A percentile compares a stretch with the other conserved stretches of the same genome.
phyloP scores from a whole-genome alignment of 2,888 invertebrate genomes.

The Synergus laeviventris region DNA sequence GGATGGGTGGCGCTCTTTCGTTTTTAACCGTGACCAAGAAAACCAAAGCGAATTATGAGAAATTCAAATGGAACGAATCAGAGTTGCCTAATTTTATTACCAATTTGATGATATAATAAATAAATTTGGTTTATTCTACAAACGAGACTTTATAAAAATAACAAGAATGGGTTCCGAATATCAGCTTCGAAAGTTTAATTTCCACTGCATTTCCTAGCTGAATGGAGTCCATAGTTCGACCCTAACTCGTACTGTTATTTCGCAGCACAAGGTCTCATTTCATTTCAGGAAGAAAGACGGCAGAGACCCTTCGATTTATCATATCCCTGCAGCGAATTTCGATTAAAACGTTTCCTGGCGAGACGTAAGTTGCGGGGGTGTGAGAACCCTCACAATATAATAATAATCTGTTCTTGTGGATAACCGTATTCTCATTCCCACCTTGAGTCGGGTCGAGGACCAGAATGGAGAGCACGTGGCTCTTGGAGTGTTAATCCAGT shows the following conservation, averaged over 20 bases:
- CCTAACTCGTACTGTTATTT: conserved; percentile 37
- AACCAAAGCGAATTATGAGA: not conserved
- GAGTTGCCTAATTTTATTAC: not conserved
- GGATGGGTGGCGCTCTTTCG: conserved; percentile 39
- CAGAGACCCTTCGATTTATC: conserved; percentile 33
- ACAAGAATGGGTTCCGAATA: no score
- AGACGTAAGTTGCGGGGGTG: conserved; percentile 24
- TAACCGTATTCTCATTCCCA: conserved; percentile 31
- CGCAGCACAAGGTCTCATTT: conserved; percentile 22
- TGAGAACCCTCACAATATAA: conserved; percentile 38
- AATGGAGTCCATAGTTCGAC: conserved; percentile 13
- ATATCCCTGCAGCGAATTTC: conserved; percentile 35
- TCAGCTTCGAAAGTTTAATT: not conserved
- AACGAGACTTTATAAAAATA: no score
- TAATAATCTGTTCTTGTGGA: conserved; percentile 40
- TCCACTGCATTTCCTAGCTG: conserved; percentile 17
- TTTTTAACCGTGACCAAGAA: conserved; percentile 15
- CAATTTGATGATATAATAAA: no score
- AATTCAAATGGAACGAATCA: not conserved
- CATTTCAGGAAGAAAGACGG: conserved; percentile 33
- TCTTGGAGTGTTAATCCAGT: conserved; percentile 44
- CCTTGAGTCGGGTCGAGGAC: not conserved
- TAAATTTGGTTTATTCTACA: no score
- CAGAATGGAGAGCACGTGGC: conserved; percentile 46
- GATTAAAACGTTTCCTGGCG: conserved; percentile 37